Conservation (phyloP, 2,797 vertebrate genomes). For the Chiroxiphia lanceolata region DNA sequence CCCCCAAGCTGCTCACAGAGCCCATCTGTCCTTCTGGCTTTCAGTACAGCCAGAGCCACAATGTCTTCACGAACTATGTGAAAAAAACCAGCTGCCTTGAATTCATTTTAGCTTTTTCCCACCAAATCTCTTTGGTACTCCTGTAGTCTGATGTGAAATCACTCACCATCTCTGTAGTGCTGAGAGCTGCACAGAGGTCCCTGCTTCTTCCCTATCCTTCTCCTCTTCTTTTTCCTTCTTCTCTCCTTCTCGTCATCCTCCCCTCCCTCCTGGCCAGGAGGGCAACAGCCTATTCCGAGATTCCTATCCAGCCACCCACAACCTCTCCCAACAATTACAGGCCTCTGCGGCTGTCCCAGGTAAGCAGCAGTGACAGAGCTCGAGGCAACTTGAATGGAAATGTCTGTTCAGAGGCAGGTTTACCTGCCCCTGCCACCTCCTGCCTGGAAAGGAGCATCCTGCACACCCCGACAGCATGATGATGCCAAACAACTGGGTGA, state of each 20-base stretch:
- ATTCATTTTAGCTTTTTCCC: not conserved
- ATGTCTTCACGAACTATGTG: fast-evolving
- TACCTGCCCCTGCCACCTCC: not conserved
- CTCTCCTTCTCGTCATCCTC: not conserved
- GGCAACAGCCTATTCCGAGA: not conserved
- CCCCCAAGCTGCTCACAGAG: not conserved
- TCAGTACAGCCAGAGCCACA: not conserved
- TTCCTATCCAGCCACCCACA: not conserved
- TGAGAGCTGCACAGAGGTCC: not conserved
- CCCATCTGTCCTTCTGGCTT: not conserved
- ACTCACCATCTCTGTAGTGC: not conserved
- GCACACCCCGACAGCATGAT: fast-evolving
- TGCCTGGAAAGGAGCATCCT: not conserved
- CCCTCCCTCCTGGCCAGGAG: not conserved
- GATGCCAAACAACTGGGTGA: fast-evolving
- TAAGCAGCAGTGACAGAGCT: not conserved
- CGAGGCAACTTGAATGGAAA: constrained; percentile 18
- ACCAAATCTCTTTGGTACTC: not conserved
- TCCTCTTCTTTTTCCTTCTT: not conserved
- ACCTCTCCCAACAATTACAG: constrained; percentile 57
- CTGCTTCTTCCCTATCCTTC: not conserved
- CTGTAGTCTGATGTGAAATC: not conserved
- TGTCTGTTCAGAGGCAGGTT: not conserved
- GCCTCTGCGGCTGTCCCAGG: not conserved
- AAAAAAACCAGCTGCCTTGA: not conserved